Percentiles rank a stretch among this genome's conserved stretches.
Conservation (phyloP, 2,113 vertebrate species). For the Syngnathus floridae region DNA sequence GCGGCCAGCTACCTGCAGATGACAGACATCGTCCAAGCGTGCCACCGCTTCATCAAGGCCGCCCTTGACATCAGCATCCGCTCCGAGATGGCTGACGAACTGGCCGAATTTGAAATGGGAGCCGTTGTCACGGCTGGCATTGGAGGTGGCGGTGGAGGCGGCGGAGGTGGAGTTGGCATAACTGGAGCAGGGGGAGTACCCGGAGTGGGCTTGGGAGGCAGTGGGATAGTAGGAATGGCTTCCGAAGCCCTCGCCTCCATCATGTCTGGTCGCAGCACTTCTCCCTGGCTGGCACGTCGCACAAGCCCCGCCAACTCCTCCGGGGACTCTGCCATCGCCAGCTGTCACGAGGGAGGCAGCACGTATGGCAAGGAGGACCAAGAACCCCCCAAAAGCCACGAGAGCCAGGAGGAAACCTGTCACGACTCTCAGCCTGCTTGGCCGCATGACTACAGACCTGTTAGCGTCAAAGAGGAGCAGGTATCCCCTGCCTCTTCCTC, state of each 20-base stretch:
- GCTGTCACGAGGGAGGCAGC: slow-evolving; percentile 91
- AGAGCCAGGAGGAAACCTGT: slow-evolving; percentile 81
- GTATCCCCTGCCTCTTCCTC: slow-evolving; percentile 77
- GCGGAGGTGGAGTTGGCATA: slow-evolving; percentile 55
- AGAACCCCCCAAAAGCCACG: slow-evolving; percentile 83
- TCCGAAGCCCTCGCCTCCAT: slow-evolving; percentile 87
- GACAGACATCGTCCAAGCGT: slow-evolving; percentile 97
- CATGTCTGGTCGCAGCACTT: slow-evolving; percentile 91
- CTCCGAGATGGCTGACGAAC: slow-evolving; percentile 86
- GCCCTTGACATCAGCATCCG: slow-evolving; percentile 97
- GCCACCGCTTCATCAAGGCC: slow-evolving; percentile 95
- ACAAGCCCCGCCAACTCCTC: slow-evolving; percentile 94
- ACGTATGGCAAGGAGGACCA: slow-evolving; percentile 90
- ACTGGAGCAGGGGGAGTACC: slow-evolving; percentile 64
- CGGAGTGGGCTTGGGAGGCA: slow-evolving; percentile 61
- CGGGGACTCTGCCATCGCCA: slow-evolving; percentile 94
- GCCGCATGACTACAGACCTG: slow-evolving; percentile 82
- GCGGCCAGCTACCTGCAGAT: slow-evolving; percentile 98
- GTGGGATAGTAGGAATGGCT: slow-evolving; percentile 63
- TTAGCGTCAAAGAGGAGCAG: slow-evolving; percentile 93
- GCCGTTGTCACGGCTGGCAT: slow-evolving; percentile 72
- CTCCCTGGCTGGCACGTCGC: slow-evolving; percentile 87
- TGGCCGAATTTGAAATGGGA: slow-evolving; percentile 83
- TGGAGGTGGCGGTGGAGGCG: slow-evolving; percentile 56
- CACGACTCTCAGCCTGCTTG: slow-evolving; percentile 80